These are phyloP conservation scores for Entomobrya proxima DNA, from an alignment of 2,888 invertebrate genomes.

Conservation along the genomic window DNA sequence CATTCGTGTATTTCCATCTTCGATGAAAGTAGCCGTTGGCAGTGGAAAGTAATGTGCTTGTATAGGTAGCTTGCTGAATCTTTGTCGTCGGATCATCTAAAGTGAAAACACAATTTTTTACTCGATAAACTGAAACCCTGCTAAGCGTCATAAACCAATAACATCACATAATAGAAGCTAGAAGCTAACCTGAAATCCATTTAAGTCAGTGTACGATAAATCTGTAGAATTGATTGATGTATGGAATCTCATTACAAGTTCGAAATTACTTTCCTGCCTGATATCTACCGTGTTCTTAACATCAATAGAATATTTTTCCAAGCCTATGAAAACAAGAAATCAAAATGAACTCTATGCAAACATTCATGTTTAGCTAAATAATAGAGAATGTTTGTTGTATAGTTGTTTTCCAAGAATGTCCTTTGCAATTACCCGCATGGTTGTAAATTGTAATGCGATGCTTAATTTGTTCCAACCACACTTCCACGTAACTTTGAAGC, in stretches of 20 bases:
- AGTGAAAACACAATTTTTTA: too few species aligned
- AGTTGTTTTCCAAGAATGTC: too few species aligned
- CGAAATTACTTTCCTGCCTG: conserved; percentile 85
- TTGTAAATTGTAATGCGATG: conserved; percentile 82
- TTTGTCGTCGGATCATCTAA: conserved; percentile 89
- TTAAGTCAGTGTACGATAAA: conserved; percentile 93
- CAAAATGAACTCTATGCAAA: too few species aligned
- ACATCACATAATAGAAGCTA: neutral
- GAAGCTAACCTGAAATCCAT: conserved; percentile 88
- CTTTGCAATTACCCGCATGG: conserved; percentile 82
- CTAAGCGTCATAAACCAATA: neutral
- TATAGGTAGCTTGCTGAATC: conserved; percentile 90
- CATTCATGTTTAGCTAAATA: too few species aligned
- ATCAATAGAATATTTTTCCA: conserved; percentile 69
- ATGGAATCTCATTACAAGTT: conserved; percentile 91
- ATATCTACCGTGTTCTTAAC: conserved; percentile 78
- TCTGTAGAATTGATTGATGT: conserved; percentile 86
- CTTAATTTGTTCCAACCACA: conserved; percentile 83
- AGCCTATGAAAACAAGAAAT: conserved; percentile 47
- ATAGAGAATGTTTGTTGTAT: too few species aligned
- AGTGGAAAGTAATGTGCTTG: conserved; percentile 99
- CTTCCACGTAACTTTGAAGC: conserved; percentile 85
- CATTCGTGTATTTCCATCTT: conserved; percentile 84
- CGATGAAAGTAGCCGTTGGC: conserved; percentile 89
- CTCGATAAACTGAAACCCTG: too few species aligned